Evolutionary conservation across 1,140 invertebrate species (phyloP).

Genomic region (Euwallacea similis): DNA sequence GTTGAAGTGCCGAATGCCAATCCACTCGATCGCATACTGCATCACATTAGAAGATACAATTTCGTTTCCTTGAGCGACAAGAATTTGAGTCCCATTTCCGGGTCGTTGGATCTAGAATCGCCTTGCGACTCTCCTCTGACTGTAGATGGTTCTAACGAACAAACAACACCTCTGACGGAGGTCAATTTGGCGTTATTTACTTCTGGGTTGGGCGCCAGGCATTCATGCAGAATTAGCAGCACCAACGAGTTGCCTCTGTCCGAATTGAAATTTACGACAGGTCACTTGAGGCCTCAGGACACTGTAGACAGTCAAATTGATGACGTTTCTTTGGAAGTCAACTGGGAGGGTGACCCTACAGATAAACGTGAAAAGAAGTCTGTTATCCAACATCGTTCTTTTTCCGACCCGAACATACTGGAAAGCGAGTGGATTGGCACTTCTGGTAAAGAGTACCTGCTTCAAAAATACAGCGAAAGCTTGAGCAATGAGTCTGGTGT

Average conservation of each 20-base stretch:
- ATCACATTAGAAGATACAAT: conserved; percentile 6
- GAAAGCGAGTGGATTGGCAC: conserved; percentile 42
- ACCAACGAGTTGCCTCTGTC: conserved; percentile 65
- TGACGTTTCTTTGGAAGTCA: conserved; percentile 45
- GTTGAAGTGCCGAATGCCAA: conserved; percentile 39
- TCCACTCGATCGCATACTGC: conserved; percentile 12
- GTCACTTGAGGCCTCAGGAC: conserved; percentile 40
- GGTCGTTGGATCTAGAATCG: conserved; percentile 47
- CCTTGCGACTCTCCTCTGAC: conserved; percentile 44
- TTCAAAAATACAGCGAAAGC: conserved; percentile 44
- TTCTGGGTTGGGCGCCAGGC: conserved; percentile 42
- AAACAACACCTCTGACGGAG: conserved; percentile 49
- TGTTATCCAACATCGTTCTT: conserved; percentile 45
- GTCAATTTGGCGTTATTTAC: conserved; percentile 51
- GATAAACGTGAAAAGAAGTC: conserved; percentile 20
- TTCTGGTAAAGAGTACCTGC: conserved; percentile 41
- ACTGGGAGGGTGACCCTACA: conserved; percentile 43
- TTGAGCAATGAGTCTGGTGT: conserved; percentile 10
- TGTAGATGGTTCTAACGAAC: conserved; percentile 46
- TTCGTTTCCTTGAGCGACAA: conserved; percentile 33
- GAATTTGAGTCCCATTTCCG: conserved; percentile 50
- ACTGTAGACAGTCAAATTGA: conserved; percentile 44
- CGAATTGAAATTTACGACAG: conserved; percentile 55
- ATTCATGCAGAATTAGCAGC: conserved; percentile 53
- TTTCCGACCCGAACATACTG: conserved; percentile 52